Evolutionary conservation across 2,888 invertebrate species (phyloP).

Genomic region (Halocaridina rubra): DNA sequence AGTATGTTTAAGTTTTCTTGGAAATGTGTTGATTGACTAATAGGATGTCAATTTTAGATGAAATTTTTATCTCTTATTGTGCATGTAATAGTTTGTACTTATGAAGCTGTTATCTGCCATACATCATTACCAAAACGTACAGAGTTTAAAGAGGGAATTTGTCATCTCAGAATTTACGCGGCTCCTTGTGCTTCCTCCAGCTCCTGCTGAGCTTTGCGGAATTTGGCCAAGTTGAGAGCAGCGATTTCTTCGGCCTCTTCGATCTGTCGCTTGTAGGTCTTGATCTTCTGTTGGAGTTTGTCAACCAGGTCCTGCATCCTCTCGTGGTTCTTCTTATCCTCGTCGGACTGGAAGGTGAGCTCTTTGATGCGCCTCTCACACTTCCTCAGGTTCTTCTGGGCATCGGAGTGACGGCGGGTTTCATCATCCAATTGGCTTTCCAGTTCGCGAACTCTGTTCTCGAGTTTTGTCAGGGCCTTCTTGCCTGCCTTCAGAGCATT

Average conservation of each 20-base stretch:
- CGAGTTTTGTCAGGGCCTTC: conserved; percentile 73
- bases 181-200: conserved; percentile 12
- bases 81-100: no score
- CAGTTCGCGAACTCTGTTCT: conserved; percentile 69
- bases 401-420: conserved; percentile 72
- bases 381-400: conserved; percentile 72
- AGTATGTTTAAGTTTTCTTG: no score
- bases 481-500: conserved; percentile 70
- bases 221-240: conserved; percentile 97
- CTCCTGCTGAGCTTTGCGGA: conserved; percentile 86
- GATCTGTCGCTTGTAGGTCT: conserved; percentile 99
- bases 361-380: conserved; percentile 72
- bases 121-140: no score
- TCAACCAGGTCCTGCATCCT: conserved; percentile 99
- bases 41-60: no score
- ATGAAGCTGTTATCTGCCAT: no score
- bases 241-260: conserved; percentile 98
- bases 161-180: no score
- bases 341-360: conserved; percentile 78
- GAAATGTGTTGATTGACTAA: no score
- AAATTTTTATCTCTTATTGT: no score
- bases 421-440: conserved; percentile 72
- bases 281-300: conserved; percentile 99
- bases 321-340: conserved; percentile 99
- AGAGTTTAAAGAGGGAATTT: no score